Conservation (phyloP, 2,797 vertebrate genomes). For the Darevskia mixta region DNA sequence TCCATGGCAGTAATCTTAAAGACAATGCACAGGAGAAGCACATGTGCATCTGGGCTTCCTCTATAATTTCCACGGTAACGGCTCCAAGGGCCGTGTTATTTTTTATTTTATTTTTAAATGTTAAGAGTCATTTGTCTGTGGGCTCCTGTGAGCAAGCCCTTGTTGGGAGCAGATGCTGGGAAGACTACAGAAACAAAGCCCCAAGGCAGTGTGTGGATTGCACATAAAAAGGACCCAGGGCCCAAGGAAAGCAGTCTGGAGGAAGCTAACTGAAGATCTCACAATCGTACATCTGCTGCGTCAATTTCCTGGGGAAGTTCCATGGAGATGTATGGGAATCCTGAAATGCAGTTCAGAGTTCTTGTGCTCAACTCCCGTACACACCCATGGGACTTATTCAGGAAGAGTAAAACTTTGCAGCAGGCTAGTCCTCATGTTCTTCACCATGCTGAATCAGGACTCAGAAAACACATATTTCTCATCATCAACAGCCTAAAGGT, state of each 20-base stretch:
- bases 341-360: not conserved
- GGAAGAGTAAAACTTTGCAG: conserved; percentile 7
- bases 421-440: conserved; percentile 18
- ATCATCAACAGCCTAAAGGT: conserved; percentile 8
- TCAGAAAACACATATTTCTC: conserved; percentile 30
- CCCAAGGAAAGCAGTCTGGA: not conserved
- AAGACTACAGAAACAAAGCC: not conserved
- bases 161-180: not conserved
- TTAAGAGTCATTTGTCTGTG: not conserved
- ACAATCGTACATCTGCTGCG: not conserved
- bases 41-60: not conserved
- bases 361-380: not conserved
- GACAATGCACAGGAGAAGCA: not conserved
- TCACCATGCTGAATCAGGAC: conserved; percentile 57
- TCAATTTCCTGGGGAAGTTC: conserved; percentile 10
- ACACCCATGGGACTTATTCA: not conserved
- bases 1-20: conserved; percentile 16
- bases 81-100: not conserved
- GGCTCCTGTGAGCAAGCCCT: not conserved
- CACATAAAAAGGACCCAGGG: not conserved
- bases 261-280: not conserved
- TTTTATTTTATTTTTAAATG: too few relatives aligned
- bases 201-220: not conserved
- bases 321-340: conserved; percentile 1
- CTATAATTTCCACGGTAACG: not conserved